Conservation (phyloP, 2,888 invertebrate genomes). For the Hypomecis punctinalis region DNA sequence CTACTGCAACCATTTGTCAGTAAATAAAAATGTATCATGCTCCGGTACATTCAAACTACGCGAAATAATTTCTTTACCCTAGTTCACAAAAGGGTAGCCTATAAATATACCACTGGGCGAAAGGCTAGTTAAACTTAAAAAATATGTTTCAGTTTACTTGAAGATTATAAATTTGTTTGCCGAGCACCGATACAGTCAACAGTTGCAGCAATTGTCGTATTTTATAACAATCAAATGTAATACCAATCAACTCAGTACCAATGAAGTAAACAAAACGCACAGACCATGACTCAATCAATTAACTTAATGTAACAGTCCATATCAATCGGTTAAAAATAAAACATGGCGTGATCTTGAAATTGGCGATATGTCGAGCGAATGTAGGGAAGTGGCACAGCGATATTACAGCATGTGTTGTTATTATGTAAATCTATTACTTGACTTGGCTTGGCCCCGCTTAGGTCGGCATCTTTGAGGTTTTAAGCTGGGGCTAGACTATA, state of each 20-base stretch:
- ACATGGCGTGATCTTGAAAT: slow-evolving; percentile 41
- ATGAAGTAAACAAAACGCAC: slow-evolving; percentile 8
- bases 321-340: slow-evolving; percentile 35
- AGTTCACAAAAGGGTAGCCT: no score
- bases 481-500: no score
- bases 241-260: not conserved
- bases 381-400: slow-evolving; percentile 57
- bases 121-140: no score
- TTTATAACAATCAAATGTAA: not conserved
- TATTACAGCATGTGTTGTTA: slow-evolving; percentile 52
- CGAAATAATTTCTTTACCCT: no score
- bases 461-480: slow-evolving; percentile 43
- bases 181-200: not conserved
- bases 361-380: slow-evolving; percentile 31
- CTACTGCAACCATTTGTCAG: no score
- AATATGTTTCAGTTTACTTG: not conserved
- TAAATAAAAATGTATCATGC: no score
- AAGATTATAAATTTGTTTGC: not conserved
- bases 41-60: no score
- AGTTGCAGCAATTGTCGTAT: not conserved
- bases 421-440: slow-evolving; percentile 52
- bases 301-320: slow-evolving; percentile 16
- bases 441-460: slow-evolving; percentile 27
- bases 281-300: slow-evolving; percentile 22
- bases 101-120: no score